phyloP scores from a whole-genome alignment of 2,113 vertebrate genomes.

The Thymallus thymallus region DNA sequence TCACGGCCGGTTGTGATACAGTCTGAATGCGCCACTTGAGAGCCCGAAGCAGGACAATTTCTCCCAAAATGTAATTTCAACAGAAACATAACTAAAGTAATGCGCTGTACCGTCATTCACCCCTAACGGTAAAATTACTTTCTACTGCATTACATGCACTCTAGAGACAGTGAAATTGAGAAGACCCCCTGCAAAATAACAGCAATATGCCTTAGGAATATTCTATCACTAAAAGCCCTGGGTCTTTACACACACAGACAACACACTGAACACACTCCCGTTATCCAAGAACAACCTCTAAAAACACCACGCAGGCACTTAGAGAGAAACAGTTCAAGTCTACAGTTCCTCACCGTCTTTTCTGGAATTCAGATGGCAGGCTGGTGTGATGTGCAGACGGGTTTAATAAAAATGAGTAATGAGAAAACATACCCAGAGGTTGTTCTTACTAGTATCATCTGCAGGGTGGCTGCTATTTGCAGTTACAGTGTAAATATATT shows the following conservation, averaged over 20 bases:
- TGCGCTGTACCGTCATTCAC: background rate
- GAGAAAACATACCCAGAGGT: conserved; percentile 21
- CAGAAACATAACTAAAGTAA: background rate
- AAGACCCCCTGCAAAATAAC: conserved; percentile 7
- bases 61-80: background rate
- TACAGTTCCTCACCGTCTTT: background rate
- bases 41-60: background rate
- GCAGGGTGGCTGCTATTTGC: conserved; percentile 28
- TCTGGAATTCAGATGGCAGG: conserved; percentile 10
- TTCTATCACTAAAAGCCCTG: background rate
- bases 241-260: conserved; percentile 15
- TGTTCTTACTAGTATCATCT: conserved; percentile 19
- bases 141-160: background rate
- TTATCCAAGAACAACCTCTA: background rate
- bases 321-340: no score
- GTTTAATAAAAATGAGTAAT: conserved; percentile 37
- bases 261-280: conserved; percentile 2
- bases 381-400: conserved; percentile 21
- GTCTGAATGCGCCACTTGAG: no score
- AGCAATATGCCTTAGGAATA: background rate
- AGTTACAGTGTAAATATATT: conserved; percentile 31
- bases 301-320: no score
- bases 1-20: no score
- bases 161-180: background rate
- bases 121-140: background rate